Evolutionary conservation across 1,140 invertebrate species (phyloP).

Genomic region (Acromyrmex heyeri): DNA sequence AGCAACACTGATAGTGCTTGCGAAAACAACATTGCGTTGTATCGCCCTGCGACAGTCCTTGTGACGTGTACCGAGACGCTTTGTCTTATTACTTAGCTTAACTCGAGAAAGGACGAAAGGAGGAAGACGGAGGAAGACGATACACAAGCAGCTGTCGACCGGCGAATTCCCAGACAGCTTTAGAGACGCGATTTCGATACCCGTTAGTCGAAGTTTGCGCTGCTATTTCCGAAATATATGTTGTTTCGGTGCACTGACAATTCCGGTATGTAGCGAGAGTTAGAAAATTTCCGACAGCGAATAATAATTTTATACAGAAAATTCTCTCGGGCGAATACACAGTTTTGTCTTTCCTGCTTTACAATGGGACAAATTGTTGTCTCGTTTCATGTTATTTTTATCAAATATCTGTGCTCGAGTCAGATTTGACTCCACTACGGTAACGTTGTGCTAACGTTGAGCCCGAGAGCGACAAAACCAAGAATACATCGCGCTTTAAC

Average conservation of each 20-base stretch:
- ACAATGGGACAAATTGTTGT: not conserved
- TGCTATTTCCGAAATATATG: constrained; percentile 14
- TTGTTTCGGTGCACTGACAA: not conserved
- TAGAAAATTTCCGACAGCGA: not conserved
- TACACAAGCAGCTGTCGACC: constrained; percentile 24
- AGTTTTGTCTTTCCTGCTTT: constrained; percentile 6
- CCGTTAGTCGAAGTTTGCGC: constrained; percentile 18
- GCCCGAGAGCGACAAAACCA: constrained; percentile 31
- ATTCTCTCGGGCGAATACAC: not conserved
- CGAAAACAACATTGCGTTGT: constrained; percentile 25
- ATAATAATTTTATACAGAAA: constrained; percentile 46
- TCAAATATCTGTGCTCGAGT: constrained; percentile 36
- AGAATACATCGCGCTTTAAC: constrained; percentile 58
- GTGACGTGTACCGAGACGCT: constrained; percentile 5
- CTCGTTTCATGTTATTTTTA: constrained; percentile 45
- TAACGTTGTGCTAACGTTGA: not conserved
- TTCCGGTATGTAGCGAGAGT: not conserved
- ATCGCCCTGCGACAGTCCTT: constrained; percentile 14
- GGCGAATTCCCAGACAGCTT: constrained; percentile 45
- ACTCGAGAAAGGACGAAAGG: not conserved
- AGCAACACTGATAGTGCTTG: not conserved
- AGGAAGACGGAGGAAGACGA: constrained; percentile 10
- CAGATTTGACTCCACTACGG: not conserved
- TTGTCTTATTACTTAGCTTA: constrained; percentile 45
- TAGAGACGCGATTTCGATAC: constrained; percentile 23